Conservation (phyloP, 2,888 invertebrate genomes). For the Drosophila engyochracea region DNA sequence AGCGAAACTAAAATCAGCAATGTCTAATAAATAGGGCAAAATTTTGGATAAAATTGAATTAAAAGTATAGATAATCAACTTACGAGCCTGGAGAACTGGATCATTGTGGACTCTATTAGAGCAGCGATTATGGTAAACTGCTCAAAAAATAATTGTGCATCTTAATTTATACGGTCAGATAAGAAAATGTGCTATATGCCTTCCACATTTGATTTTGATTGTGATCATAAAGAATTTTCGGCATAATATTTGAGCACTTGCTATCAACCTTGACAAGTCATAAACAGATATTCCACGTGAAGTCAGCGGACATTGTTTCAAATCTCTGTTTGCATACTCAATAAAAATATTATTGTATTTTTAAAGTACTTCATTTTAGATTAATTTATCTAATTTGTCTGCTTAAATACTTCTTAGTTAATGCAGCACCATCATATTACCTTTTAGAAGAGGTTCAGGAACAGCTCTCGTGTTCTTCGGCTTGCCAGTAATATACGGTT, state of each 20-base stretch:
- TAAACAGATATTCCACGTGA: constrained; percentile 4
- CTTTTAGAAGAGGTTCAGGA: constrained; percentile 8
- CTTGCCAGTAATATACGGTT: constrained; percentile 37
- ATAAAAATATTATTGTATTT: neutral
- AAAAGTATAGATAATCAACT: neutral
- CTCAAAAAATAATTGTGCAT: neutral
- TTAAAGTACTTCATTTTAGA: neutral
- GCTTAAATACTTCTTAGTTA: neutral
- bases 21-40: neutral
- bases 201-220: constrained; percentile 4
- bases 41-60: neutral
- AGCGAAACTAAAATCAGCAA: constrained; percentile 8
- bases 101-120: constrained; percentile 7
- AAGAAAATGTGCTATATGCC: neutral
- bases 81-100: constrained; percentile 16
- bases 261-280: constrained; percentile 6
- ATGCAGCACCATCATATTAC: neutral
- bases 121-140: constrained; percentile 6
- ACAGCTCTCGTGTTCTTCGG: constrained; percentile 36
- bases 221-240: constrained; percentile 15
- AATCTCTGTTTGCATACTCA: neutral
- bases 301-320: neutral
- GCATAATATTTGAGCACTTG: constrained; percentile 5
- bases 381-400: neutral
- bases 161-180: constrained; percentile 21